Evolutionary conservation across 1,140 invertebrate species (phyloP), one percentile per base, ranked within the genome.

Genomic region (Thaumetopoea pityocampa): DNA sequence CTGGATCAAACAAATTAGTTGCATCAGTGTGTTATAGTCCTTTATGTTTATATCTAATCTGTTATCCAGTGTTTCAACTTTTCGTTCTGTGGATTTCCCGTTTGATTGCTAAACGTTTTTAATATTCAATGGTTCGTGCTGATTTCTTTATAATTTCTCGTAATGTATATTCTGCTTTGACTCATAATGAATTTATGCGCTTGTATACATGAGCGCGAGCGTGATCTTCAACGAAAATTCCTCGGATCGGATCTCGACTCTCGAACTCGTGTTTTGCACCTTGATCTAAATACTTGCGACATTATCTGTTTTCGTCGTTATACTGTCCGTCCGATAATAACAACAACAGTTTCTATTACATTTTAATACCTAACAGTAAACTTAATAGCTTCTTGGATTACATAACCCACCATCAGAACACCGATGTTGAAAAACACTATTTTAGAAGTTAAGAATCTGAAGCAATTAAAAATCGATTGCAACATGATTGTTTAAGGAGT

Each of bases 241-340:
- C 60, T 65, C 61, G 48, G 60, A 64, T 62, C 65, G 55, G 58
- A 70, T 76, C 67, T 67, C 67, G 49, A 70, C 60, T 71, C 72
- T 73, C 60, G 64, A 69, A 65, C 67, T 62, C 67, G 64, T 69
- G 67, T 69, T 78, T 76, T 62, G 68, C 79, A 78, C 79, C 76
- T 83, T 83, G 79, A 80, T 83, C 76, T 79, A 80, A 83, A 83
- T 83, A 79, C 71, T 69, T 70, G 63, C 64, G 67, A 83, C 74
- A 83, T 76, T 77, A 74, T 82, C 65, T 68, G 61, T 62, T 63
- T 37, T 62, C 57, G 62, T 51, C 64, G 59, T 51, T 52, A 45
- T 47, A 45, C 61, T 69, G 51, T 60, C 50, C 57, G 51, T 66
- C 60, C 62, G 50, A 48, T 61, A 55, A 36, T 40, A n/a, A 43